These are phyloP conservation scores for Pygoscelis adeliae DNA, from an alignment of 2,113 vertebrate genomes.

Conservation along the genomic window DNA sequence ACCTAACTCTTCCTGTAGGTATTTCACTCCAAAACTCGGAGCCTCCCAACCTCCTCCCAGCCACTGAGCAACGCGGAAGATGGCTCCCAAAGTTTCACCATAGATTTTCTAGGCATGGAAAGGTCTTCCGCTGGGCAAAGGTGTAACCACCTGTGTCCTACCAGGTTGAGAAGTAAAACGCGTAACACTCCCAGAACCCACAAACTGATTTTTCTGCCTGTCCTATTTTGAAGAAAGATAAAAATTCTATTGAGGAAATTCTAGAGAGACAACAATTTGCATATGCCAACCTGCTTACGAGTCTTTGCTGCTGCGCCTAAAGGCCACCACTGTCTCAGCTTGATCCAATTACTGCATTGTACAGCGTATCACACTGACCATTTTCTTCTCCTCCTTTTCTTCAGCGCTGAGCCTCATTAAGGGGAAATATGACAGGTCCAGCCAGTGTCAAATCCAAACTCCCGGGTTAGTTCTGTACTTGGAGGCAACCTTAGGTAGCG, in stretches of 20 bases:
- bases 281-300: constrained; percentile 24
- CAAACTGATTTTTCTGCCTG: not conserved
- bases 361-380: constrained; percentile 16
- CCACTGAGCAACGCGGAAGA: not conserved
- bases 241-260: not conserved
- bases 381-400: not conserved
- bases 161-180: not conserved
- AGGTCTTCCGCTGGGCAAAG: not conserved
- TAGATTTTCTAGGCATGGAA: not conserved
- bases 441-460: constrained; percentile 23
- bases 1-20: not conserved
- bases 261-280: constrained; percentile 20
- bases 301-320: constrained; percentile 18
- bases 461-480: constrained; percentile 27
- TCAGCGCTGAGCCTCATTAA: constrained; percentile 63
- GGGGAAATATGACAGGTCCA: constrained; percentile 54
- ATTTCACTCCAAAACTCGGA: not conserved
- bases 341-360: constrained; percentile 60
- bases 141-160: not conserved
- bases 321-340: constrained; percentile 24
- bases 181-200: not conserved
- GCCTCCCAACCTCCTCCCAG: not conserved
- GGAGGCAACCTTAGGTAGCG: not conserved
- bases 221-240: not conserved
- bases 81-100: not conserved